Percentiles rank a stretch among this genome's conserved stretches.
Evolutionary conservation across 1,140 invertebrate species (phyloP).

Genomic region (Ceratina japonica): DNA sequence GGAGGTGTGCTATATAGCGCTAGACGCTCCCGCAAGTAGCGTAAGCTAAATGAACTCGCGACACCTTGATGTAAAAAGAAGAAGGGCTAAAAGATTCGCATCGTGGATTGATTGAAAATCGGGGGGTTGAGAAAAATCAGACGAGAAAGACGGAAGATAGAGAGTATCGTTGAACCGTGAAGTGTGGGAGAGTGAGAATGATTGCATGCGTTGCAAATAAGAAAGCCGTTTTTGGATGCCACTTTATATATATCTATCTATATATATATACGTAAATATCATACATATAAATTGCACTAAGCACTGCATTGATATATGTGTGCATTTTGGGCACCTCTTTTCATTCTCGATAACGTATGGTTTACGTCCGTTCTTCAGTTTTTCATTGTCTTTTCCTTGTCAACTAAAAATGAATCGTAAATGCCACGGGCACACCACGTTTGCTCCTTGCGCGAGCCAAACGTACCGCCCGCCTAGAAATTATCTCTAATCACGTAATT

Average conservation of each 20-base stretch:
- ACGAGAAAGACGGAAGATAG: constrained; percentile 50
- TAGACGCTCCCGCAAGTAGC: constrained; percentile 77
- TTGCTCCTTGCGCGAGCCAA: constrained; percentile 26
- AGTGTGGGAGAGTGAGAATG: constrained; percentile 80
- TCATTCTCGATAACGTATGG: constrained; percentile 77
- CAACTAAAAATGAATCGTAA: not conserved
- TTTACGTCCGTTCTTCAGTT: constrained; percentile 74
- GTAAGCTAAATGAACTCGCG: constrained; percentile 68
- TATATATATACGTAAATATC: constrained; percentile 76
- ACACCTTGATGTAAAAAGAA: constrained; percentile 47
- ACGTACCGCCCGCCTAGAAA: constrained; percentile 40
- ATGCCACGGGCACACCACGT: constrained; percentile 17
- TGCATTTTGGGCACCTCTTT: constrained; percentile 80
- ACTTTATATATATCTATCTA: constrained; percentile 76
- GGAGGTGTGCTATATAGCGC: constrained; percentile 70
- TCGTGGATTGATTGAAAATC: constrained; percentile 16
- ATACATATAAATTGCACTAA: constrained; percentile 79
- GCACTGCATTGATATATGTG: constrained; percentile 80
- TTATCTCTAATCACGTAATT: constrained; percentile 70
- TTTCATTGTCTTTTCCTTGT: constrained; percentile 69
- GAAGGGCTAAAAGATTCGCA: constrained; percentile 16
- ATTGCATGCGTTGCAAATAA: constrained; percentile 79
- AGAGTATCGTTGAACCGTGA: constrained; percentile 61
- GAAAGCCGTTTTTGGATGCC: constrained; percentile 78
- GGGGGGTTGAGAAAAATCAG: constrained; percentile 12